A percentile compares a stretch with the other conserved stretches of the same genome.
Conservation (phyloP, 64 coral and sea anemone species). For the Cladopsammia gracilis region DNA sequence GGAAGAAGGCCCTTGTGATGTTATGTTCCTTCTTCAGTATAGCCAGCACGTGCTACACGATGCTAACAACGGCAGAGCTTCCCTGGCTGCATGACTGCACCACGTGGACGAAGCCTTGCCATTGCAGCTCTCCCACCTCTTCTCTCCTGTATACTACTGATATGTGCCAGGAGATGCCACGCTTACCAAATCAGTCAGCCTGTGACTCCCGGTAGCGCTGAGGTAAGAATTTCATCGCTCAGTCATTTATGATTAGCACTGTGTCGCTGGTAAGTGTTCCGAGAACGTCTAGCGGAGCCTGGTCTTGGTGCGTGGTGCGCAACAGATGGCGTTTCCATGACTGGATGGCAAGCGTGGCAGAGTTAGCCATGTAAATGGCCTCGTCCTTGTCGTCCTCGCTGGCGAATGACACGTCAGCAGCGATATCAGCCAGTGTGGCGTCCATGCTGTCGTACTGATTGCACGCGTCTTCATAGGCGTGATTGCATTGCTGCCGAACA, state of each 20-base stretch:
- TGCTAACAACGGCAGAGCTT: conserved; percentile 7
- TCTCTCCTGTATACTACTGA: conserved; percentile 1
- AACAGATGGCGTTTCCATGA: conserved; percentile 53
- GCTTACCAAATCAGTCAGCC: conserved; percentile 43
- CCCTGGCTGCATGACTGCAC: conserved; percentile 35
- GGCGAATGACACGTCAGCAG: neutral
- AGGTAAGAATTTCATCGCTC: conserved; percentile 59
- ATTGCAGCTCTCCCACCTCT: neutral
- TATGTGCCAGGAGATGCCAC: conserved; percentile 65
- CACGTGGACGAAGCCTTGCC: conserved; percentile 42
- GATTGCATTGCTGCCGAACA: neutral
- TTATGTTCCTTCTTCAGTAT: conserved; percentile 38
- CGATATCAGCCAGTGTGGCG: neutral
- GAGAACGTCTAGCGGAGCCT: conserved; percentile 20
- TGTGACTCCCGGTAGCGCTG: conserved; percentile 45
- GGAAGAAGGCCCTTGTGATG: conserved; percentile 34
- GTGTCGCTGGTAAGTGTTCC: conserved; percentile 5
- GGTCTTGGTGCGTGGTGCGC: conserved; percentile 17
- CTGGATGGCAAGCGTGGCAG: conserved; percentile 4
- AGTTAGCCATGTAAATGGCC: conserved; percentile 7
- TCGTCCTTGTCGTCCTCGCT: conserved; percentile 46
- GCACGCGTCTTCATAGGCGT: neutral
- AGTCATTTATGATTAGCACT: conserved; percentile 9
- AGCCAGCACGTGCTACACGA: conserved; percentile 16
- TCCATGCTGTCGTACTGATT: conserved; percentile 3